These are phyloP conservation scores for Pollenia griseotomentosa DNA, from an alignment of 2,888 invertebrate species.

Conservation along the genomic window DNA sequence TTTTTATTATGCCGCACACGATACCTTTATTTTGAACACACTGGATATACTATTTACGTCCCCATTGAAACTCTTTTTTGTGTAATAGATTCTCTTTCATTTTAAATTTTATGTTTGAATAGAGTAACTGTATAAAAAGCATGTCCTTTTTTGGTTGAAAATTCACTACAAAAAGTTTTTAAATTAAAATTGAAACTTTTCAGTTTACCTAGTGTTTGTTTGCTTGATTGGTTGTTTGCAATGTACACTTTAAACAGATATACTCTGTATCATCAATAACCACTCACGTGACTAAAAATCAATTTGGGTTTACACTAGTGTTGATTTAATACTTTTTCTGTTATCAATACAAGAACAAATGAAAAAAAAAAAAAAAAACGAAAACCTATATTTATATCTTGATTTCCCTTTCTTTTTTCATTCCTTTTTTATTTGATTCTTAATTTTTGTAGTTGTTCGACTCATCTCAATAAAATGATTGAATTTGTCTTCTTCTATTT, in stretches of 20 bases:
- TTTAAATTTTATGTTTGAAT: neutral
- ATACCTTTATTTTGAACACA: no score
- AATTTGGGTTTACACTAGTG: constrained; percentile 60
- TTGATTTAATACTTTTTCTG: constrained; percentile 37
- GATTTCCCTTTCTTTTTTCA: neutral
- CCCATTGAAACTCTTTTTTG: no score
- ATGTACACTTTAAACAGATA: neutral
- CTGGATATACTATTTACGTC: no score
- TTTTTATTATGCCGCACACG: no score
- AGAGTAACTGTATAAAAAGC: neutral
- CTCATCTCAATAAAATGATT: constrained; percentile 26
- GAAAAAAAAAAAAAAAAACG: constrained; percentile 5
- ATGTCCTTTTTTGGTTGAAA: neutral
- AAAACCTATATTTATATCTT: neutral
- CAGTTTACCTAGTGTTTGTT: neutral
- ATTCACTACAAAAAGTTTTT: constrained; percentile 30
- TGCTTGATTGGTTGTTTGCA: constrained; percentile 15
- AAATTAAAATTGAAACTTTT: constrained; percentile 53
- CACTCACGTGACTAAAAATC: constrained; percentile 62
- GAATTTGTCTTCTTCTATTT: neutral
- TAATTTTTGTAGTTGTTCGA: constrained; percentile 59
- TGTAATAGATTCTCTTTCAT: neutral
- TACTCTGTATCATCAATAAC: constrained; percentile 47
- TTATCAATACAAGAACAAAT: neutral
- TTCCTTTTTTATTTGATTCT: constrained; percentile 41